phyloP scores from a whole-genome alignment of 2,888 invertebrate genomes.

The Hirtodrosophila trivittata region DNA sequence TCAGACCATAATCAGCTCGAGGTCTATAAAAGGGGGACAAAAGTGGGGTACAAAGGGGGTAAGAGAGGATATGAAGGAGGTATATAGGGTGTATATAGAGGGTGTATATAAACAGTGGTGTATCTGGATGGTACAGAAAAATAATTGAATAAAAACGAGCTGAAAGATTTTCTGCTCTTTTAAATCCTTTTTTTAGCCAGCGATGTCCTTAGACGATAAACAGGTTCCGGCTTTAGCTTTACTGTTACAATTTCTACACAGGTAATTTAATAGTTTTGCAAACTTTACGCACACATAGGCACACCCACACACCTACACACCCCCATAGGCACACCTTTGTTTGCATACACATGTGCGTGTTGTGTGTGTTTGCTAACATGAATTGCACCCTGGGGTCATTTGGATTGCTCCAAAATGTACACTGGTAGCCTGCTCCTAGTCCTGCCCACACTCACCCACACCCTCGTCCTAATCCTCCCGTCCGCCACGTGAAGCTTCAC shows the following conservation, averaged over 20 bases:
- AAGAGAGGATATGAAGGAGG: too few species aligned
- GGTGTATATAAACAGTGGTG: too few species aligned
- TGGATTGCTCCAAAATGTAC: neutral
- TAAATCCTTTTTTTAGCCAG: too few species aligned
- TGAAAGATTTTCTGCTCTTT: too few species aligned
- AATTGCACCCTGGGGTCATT: constrained; percentile 40
- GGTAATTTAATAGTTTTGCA: constrained; percentile 42
- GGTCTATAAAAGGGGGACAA: too few species aligned
- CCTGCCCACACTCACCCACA: neutral
- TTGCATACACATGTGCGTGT: neutral
- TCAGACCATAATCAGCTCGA: too few species aligned
- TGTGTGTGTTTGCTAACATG: constrained; percentile 23
- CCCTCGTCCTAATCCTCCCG: constrained; percentile 10
- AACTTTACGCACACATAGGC: constrained; percentile 10
- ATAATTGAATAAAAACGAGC: too few species aligned
- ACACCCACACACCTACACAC: constrained; percentile 1
- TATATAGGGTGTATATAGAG: too few species aligned
- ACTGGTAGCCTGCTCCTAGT: neutral
- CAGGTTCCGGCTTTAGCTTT: neutral
- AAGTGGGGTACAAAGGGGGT: too few species aligned
- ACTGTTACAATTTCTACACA: neutral
- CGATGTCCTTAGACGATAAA: neutral
- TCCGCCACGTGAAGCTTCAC: constrained; percentile 4
- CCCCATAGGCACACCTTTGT: neutral
- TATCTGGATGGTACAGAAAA: too few species aligned